phyloP scores from a whole-genome alignment of 2,888 invertebrate species.

The Cerastis leucographa region DNA sequence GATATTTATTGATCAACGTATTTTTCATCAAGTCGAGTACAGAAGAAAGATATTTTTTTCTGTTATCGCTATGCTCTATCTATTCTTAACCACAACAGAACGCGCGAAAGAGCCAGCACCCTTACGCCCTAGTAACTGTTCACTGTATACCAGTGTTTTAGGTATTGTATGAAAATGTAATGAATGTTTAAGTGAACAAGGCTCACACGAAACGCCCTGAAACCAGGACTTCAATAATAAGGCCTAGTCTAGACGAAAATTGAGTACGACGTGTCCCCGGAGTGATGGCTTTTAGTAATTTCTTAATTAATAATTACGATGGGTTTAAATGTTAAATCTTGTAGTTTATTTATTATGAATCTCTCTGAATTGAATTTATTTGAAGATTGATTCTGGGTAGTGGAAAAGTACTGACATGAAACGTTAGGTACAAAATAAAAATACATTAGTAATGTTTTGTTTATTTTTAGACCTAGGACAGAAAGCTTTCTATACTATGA shows the following conservation, averaged over 20 bases:
- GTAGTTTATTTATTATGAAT: constrained; percentile 40
- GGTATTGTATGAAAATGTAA: constrained; percentile 47
- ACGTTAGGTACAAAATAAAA: background rate
- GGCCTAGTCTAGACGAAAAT: constrained; percentile 60
- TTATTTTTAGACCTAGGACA: background rate
- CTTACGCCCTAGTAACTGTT: constrained; percentile 38
- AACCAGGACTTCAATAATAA: constrained; percentile 56
- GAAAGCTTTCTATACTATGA: background rate
- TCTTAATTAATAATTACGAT: constrained; percentile 42
- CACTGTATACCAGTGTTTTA: constrained; percentile 41
- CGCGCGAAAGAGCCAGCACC: constrained; percentile 23
- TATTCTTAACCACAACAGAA: background rate
- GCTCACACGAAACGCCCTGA: constrained; percentile 33
- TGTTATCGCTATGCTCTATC: background rate
- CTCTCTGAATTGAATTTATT: background rate
- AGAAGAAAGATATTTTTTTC: background rate
- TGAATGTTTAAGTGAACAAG: constrained; percentile 61
- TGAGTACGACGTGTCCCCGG: too few relatives aligned
- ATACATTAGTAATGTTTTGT: background rate
- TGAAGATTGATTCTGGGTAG: background rate
- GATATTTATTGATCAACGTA: too few relatives aligned
- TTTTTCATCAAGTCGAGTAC: background rate
- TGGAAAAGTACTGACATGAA: constrained; percentile 1
- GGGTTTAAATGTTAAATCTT: constrained; percentile 38
- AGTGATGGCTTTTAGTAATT: constrained; percentile 33